Base-by-base conservation (phyloP, 2,888 invertebrate genomes). In the Opisthograptis luteolata region DNA sequence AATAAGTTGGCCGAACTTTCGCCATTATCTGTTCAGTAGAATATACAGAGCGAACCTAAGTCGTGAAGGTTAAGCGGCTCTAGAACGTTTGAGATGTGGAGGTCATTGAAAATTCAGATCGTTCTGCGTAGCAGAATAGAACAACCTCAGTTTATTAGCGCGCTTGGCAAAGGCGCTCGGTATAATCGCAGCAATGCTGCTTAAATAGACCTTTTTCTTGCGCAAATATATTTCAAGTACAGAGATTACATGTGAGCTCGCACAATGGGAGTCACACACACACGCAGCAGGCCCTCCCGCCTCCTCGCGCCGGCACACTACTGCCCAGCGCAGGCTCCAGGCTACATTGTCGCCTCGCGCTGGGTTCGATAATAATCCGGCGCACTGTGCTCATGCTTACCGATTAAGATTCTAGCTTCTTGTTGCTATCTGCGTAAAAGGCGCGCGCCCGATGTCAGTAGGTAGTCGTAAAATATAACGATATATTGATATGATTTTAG, bases 401-500 rank as follows among this genome's bases (percentile, higher is more conserved):
- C 31, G 1, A 25, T 9, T 15, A 15, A 24, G 24, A 32, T 25
- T 5, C 19, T 27, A 17, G 10, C 17, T 36, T 30, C 22, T 36
- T 15, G 12, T 12, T 4, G 17, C 14, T 8, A 19, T 27, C 6
- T 14, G 32, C 12, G 20, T 41, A 24, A 14, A 41, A 30, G 40
- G 47, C 20, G 13, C 9, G 30, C 32, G 12, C n/a, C 8, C 41
- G 32, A 17, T 12, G 19, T n/a, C n/a, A n/a, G n/a, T 4, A 28
- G 14, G 30, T 10, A 15, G 15, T 36, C 31, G 24, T 48, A 42
- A 36, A 37, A 42, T 42, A 37, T 42, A 42, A 42, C 42, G 48
- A 48, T 15, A 13, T 42, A 43, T 37, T 37, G 43, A 49, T 49
- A 37, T 35, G 19, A 41, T 35, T 46, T 28, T 31, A 24, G 20